A percentile compares a stretch with the other conserved stretches of the same genome.
Evolutionary conservation across 1,140 invertebrate species (phyloP).

Genomic region (Bicyclus anynana): DNA sequence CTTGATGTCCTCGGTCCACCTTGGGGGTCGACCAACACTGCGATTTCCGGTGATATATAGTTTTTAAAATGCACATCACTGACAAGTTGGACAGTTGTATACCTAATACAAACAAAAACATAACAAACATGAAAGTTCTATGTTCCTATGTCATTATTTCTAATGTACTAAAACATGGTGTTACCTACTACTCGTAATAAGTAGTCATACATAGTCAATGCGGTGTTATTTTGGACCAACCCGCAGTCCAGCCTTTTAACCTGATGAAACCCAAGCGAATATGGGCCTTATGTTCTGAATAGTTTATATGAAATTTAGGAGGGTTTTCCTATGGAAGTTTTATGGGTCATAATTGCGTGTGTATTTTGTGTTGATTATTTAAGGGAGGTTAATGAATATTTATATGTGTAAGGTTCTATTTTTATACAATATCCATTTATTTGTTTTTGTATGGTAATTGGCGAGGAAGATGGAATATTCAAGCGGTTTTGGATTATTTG

Average conservation of each 20-base stretch:
- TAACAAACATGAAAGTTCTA: too few relatives aligned
- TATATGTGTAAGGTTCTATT: too few relatives aligned
- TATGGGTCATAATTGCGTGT: neutral
- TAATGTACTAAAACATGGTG: slow-evolving; percentile 9
- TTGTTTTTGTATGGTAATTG: too few relatives aligned
- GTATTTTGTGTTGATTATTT: neutral
- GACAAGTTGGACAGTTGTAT: too few relatives aligned
- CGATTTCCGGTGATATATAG: too few relatives aligned
- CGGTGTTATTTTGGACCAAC: slow-evolving; percentile 33
- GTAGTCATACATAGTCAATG: slow-evolving; percentile 63
- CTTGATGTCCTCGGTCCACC: too few relatives aligned
- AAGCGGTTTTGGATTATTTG: too few relatives aligned
- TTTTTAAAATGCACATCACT: too few relatives aligned
- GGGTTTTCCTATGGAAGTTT: slow-evolving; percentile 2
- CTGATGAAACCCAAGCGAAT: slow-evolving; percentile 45
- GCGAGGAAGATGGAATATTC: too few relatives aligned
- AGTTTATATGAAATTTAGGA: slow-evolving; percentile 21
- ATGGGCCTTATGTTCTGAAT: slow-evolving; percentile 30
- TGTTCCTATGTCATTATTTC: neutral
- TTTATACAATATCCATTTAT: too few relatives aligned
- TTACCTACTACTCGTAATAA: slow-evolving; percentile 11
- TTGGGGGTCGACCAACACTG: too few relatives aligned
- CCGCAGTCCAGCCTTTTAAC: slow-evolving; percentile 43
- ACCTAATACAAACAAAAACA: neutral
- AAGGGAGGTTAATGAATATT: neutral